Evolutionary conservation across 2,888 invertebrate genomes (phyloP), one percentile per base, ranked within the genome.

Genomic region (Heliothis peltigera): DNA sequence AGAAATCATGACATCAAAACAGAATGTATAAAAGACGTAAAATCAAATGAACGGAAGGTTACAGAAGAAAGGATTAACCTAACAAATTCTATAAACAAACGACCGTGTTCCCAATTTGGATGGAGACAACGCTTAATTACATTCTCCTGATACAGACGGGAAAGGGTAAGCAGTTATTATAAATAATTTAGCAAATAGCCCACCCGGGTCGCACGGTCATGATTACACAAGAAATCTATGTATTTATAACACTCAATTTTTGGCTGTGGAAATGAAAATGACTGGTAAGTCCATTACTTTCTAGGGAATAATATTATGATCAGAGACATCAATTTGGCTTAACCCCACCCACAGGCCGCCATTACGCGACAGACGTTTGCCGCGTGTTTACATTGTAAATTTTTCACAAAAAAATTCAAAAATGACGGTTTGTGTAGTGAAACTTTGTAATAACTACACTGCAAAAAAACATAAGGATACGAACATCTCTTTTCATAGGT

Each of bases 41-140:
- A 59, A 61, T 22, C 49, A 72, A 70, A 70, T 66, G 4, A 52
- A 61, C 54, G 65, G 46, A 46, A 69, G 48, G 47, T 55, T 62
- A 67, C 66, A 64, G 42, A 60, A 70, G 47, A 28, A 66, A 79
- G 64, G 71, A 71, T 76, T 70, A 79, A 70, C 61, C 56, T 68
- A 74, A 79, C 76, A 72, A 81, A 73, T 75, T 63, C 62, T 65
- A 75, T 63, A 78, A 77, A 72, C 74, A 80, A 80, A 75, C 74
- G 70, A 59, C 75, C 72, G 58, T 68, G 75, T 82, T 84, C 77
- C 71, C 80, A 81, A 84, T 86, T 84, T 76, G 66, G 75, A 70
- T 74, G 70, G 84, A 86, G 87, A 88, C 83, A 84, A 84, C 86
- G 84, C 84, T 85, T 87, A 87, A 88, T 88, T 88, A 88, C 85